Base-by-base conservation (phyloP, 2,113 vertebrate genomes). In the Gopherus flavomarginatus region DNA sequence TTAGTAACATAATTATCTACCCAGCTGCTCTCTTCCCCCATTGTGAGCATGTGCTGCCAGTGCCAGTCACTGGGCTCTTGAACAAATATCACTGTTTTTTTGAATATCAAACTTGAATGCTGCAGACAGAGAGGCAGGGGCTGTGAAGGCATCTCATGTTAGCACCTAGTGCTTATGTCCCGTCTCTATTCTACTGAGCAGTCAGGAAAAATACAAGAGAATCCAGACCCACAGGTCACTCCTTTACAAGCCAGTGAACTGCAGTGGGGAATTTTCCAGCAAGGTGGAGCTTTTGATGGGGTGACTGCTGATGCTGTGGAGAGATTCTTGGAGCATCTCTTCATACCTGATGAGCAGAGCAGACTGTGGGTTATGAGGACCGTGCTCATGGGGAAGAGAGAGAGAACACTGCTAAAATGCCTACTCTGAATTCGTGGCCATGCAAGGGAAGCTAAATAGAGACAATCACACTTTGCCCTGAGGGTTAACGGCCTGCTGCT, bases 401-500 rank as follows among this genome's bases (percentile, higher is more conserved):
- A 85, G 75, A 31, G 69, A 87, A 17, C 5, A 5, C 8, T 50
- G 12, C 14, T 92, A n/a, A 95, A 78, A 75, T 90, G 53, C 89
- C 94, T 92, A 87, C 90, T 97, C 82, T 86, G 72, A 93, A 97
- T 96, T 95, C 87, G 84, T 0, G 0, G 65, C 81, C 81, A 83
- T 90, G 85, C 85, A 93, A 89, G 89, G 83, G 62, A 57, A 96
- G 50, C 8, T 57, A 88, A 86, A 91, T 8, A 80, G 83, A 96
- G 87, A 92, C 81, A 93, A 75, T 59, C 49, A 12, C 0, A 80
- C 80, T 91, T 87, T 96, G 95, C 94, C 96, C 94, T 9, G 69
- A 44, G 96, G 97, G 96, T 97, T 97, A 97, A 95, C 92, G 93
- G 59, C 96, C 94, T 97, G 95, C 97, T 95, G 95, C 95, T 81